These are phyloP conservation scores for Lophotis ruficrista DNA, from an alignment of 2,113 vertebrate genomes.

Conservation along the genomic window DNA sequence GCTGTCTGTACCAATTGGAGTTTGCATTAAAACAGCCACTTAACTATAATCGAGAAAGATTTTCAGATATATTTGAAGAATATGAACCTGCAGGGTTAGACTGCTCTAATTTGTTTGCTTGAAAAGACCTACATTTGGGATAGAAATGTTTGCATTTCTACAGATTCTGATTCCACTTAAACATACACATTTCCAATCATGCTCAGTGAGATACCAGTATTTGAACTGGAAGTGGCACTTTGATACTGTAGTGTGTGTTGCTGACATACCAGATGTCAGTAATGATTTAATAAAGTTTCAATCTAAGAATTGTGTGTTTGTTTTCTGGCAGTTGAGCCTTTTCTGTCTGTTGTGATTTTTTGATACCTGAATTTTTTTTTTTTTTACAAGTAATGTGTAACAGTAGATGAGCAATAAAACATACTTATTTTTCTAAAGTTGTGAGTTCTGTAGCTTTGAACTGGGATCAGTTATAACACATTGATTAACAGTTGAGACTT, in stretches of 20 bases:
- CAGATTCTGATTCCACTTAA: neutral
- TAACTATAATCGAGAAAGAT: neutral
- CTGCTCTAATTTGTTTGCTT: neutral
- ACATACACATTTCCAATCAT: rapidly evolving
- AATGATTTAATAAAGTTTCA: neutral
- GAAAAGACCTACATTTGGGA: neutral
- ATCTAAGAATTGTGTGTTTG: neutral
- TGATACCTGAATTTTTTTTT: neutral
- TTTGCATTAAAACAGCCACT: neutral
- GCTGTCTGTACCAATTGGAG: neutral
- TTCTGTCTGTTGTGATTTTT: neutral
- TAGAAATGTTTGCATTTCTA: neutral
- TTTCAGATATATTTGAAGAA: neutral
- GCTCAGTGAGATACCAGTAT: neutral
- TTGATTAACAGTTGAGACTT: neutral
- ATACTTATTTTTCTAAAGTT: neutral
- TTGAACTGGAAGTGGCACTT: neutral
- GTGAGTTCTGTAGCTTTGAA: neutral
- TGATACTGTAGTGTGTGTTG: neutral
- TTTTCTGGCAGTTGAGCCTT: neutral
- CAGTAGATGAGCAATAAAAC: neutral
- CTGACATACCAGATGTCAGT: neutral
- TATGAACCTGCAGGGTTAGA: neutral
- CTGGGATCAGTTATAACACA: neutral
- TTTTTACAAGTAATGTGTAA: neutral